Evolutionary conservation across 2,888 invertebrate genomes (phyloP).

Genomic region (Orthosia incerta): DNA sequence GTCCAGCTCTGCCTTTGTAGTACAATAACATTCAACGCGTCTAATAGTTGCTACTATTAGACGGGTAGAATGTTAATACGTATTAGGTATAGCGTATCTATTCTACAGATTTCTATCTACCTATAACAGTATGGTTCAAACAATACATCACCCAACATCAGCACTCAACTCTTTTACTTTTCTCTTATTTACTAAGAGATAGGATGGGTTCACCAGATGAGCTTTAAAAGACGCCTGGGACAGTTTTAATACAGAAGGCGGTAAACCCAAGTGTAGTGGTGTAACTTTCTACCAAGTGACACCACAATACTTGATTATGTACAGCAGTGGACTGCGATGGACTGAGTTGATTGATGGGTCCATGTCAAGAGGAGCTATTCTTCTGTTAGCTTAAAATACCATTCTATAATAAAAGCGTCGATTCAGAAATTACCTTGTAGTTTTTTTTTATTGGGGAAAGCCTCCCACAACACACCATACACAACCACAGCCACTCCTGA

Average conservation of each 20-base stretch:
- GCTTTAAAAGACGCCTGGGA: not conserved
- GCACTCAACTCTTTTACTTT: too few species aligned
- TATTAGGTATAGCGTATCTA: not conserved
- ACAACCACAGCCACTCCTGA: too few species aligned
- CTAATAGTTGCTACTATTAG: not conserved
- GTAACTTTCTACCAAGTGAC: too few species aligned
- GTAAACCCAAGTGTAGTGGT: too few species aligned
- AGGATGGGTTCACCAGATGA: not conserved
- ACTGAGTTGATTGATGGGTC: not conserved
- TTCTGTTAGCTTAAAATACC: too few species aligned
- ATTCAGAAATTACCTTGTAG: too few species aligned
- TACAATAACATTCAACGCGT: conserved; percentile 5
- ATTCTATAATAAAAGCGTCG: too few species aligned
- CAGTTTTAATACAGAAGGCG: not conserved
- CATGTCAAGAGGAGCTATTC: not conserved
- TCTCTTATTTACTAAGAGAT: too few species aligned
- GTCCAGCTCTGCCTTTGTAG: conserved; percentile 13
- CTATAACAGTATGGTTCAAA: not conserved
- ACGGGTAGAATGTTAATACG: too few species aligned
- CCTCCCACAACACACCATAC: too few species aligned
- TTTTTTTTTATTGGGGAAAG: too few species aligned
- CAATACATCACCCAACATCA: not conserved
- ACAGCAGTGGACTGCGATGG: not conserved
- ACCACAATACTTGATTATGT: too few species aligned
- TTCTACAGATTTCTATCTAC: not conserved